phyloP scores from a whole-genome alignment of 2,797 vertebrate genomes.

The Avahi laniger region DNA sequence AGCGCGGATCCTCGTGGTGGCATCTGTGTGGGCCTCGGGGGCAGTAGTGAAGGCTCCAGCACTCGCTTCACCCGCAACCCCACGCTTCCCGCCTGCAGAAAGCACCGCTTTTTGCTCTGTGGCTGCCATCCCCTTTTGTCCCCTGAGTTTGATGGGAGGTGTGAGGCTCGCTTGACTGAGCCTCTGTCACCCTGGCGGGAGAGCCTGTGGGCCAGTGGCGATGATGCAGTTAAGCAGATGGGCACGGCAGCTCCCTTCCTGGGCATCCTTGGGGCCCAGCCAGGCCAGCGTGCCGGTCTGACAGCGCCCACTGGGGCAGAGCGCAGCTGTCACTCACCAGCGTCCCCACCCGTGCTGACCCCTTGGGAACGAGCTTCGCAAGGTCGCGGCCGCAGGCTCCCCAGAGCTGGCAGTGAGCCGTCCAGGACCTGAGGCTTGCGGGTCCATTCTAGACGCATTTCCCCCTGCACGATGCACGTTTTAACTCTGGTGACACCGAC shows the following conservation, averaged over 20 bases:
- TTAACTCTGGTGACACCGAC: background rate
- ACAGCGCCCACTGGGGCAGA: background rate
- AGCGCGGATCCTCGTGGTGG: rapidly evolving
- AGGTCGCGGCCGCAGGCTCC: background rate
- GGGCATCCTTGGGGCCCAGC: background rate
- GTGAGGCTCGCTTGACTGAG: background rate
- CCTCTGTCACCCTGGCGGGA: background rate
- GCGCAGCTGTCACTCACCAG: no score
- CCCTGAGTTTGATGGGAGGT: background rate
- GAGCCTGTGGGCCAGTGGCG: background rate
- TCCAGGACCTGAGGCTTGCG: background rate
- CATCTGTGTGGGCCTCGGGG: background rate
- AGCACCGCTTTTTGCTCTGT: no score
- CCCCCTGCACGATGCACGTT: no score
- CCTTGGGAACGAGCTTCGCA: rapidly evolving
- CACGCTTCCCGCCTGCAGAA: background rate
- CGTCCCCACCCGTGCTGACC: background rate
- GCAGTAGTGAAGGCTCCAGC: rapidly evolving
- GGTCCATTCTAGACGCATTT: rapidly evolving
- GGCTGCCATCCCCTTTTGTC: background rate
- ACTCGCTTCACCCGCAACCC: no score
- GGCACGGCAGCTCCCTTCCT: background rate
- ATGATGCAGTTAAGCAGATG: no score
- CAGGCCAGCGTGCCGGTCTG: background rate
- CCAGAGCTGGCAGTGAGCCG: background rate